Conservation (phyloP, 2,797 vertebrate species). For the Argyrosomus regius region DNA sequence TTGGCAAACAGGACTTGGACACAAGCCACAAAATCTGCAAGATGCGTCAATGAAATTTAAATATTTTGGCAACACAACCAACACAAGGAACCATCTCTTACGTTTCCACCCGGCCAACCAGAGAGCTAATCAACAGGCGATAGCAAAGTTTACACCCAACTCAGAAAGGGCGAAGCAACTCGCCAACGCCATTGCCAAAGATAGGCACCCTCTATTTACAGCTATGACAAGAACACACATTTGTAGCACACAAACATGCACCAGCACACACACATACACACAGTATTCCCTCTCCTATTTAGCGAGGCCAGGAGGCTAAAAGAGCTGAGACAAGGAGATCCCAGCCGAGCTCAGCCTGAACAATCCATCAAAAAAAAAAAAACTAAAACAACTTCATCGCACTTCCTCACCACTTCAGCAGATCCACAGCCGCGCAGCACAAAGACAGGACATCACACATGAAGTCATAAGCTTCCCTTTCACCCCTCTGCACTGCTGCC, state of each 20-base stretch:
- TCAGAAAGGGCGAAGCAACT: too few species aligned
- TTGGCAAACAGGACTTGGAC: too few species aligned
- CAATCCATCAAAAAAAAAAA: constrained; percentile 9
- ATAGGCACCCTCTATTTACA: too few species aligned
- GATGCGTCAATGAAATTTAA: too few species aligned
- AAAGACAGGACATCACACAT: not conserved
- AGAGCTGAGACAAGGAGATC: constrained; percentile 28
- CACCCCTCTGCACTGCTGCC: not conserved
- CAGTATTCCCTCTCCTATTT: not conserved
- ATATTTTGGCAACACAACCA: too few species aligned
- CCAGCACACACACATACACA: constrained; percentile 1
- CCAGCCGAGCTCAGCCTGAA: constrained; percentile 15
- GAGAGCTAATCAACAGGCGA: too few species aligned
- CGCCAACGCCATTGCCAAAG: too few species aligned
- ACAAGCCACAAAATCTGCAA: too few species aligned
- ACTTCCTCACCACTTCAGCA: constrained; percentile 11
- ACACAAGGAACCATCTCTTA: too few species aligned
- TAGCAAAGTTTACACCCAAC: too few species aligned
- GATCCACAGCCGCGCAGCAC: not conserved
- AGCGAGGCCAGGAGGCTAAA: constrained; percentile 3
- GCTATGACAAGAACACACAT: not conserved
- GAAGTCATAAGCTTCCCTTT: not conserved
- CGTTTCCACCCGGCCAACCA: too few species aligned
- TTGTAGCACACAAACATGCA: not conserved
- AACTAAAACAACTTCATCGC: not conserved